Conservation (phyloP, 2,888 invertebrate species). For the Plutella xylostella region DNA sequence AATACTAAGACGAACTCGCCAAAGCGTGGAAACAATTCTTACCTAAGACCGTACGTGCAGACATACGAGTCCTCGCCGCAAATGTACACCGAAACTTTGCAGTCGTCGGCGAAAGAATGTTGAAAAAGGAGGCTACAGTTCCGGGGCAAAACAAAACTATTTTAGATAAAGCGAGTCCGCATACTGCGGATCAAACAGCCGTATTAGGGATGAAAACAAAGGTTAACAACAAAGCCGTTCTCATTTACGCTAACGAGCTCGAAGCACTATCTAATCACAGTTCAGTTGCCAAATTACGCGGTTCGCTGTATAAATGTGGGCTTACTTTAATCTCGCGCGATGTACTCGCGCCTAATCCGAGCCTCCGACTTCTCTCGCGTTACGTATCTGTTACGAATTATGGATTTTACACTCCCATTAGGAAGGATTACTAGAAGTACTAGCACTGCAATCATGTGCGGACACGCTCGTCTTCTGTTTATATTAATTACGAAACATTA, state of each 20-base stretch:
- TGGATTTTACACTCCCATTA: slow-evolving; percentile 1
- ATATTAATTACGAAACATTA: no score
- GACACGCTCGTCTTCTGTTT: no score
- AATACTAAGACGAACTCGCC: slow-evolving; percentile 46
- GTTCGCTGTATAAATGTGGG: slow-evolving; percentile 57
- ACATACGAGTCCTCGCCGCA: slow-evolving; percentile 11
- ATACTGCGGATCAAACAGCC: slow-evolving; percentile 5
- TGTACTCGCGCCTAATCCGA: slow-evolving; percentile 31
- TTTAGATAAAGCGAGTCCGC: not conserved
- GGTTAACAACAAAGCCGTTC: slow-evolving; percentile 50
- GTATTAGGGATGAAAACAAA: slow-evolving; percentile 27
- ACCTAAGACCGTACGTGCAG: slow-evolving; percentile 12
- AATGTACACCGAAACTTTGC: slow-evolving; percentile 28
- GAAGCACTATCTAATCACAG: slow-evolving; percentile 65
- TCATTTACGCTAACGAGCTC: slow-evolving; percentile 60
- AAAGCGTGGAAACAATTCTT: slow-evolving; percentile 32
- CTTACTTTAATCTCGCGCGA: slow-evolving; percentile 54
- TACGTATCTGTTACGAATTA: not conserved
- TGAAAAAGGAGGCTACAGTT: slow-evolving; percentile 10
- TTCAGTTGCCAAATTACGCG: slow-evolving; percentile 65
- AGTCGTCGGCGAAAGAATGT: slow-evolving; percentile 27
- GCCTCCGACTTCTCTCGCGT: slow-evolving; percentile 20
- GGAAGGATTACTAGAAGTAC: no score
- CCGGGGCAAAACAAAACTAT: not conserved
- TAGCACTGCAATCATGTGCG: no score